Conservation (phyloP, 2,888 invertebrate genomes). For the Diadegma fenestrale region DNA sequence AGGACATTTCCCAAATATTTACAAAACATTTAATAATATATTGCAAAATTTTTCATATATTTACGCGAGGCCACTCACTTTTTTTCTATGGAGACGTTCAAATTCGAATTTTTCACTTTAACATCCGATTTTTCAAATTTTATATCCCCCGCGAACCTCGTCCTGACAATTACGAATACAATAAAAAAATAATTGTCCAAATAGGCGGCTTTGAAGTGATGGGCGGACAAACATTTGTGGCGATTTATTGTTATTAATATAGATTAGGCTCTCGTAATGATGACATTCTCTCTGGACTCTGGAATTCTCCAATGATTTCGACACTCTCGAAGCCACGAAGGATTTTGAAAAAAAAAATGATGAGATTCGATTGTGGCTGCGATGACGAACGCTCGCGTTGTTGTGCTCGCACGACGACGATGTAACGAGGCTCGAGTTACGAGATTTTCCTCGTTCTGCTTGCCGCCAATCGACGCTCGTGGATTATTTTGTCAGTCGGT, state of each 20-base stretch:
- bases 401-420: neutral
- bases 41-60: too few relatives aligned
- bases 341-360: neutral
- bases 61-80: too few relatives aligned
- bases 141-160: too few relatives aligned
- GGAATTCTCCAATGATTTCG: neutral
- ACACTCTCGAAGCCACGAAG: conserved; percentile 11
- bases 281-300: neutral
- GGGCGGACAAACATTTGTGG: too few relatives aligned
- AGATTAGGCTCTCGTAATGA: conserved; percentile 5
- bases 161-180: too few relatives aligned
- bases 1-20: too few relatives aligned
- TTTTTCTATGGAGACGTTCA: too few relatives aligned
- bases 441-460: conserved; percentile 7
- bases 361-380: conserved; percentile 6
- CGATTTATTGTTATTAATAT: neutral
- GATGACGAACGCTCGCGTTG: neutral
- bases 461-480: neutral
- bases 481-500: neutral
- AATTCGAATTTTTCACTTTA: too few relatives aligned
- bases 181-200: too few relatives aligned
- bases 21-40: too few relatives aligned
- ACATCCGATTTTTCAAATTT: too few relatives aligned
- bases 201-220: too few relatives aligned
- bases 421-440: conserved; percentile 15